Base-by-base conservation (phyloP, 53 echinoderm and acorn worm genomes). In the Holothuria leucospilota region DNA sequence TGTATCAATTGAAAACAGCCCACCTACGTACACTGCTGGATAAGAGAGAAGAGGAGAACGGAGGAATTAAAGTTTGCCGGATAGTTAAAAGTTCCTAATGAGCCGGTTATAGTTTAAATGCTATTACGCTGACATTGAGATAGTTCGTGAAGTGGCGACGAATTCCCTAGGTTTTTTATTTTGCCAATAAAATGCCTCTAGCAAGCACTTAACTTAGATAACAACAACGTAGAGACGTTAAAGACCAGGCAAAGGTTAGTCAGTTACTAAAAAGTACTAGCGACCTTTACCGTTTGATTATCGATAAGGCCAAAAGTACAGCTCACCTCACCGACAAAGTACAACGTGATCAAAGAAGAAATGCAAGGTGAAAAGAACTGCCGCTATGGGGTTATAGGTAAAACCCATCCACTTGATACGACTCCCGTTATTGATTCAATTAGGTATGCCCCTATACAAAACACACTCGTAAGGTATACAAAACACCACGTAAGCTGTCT, bases 251-350 rank as follows among this genome's bases (percentile, higher is more conserved):
- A 34, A 29, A 68, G 68, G 68, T 34, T 28, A 34, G 68, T 14
- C 10, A 71, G 38, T 71, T 71, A 41, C 21, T 38, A 41, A 20
- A 68, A 75, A 75, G 75, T 75, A 16, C 75, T 51, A 8, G 21
- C 12, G 24, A 75, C 75, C 75, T 75, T 75, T 52, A 52, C 13
- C 75, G 26, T 16, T 12, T 52, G 52, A 51, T 75, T 49, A 75
- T 49, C 75, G 75, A 75, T 75, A 49, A 46, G 7, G n/a, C 8
- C 8, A 52, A 75, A 75, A 75, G 75, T 75, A 75, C 75, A 75
- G 25, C 75, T 75, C 75, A 75, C 75, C 75, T 53, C 25, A 23
- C 25, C 2, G 21, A 51, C 34, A 51, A 49, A 75, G 75, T 75
- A 51, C 75, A 75, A 21, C 26, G 46, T 14, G 26, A 51, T 52